A percentile compares a stretch with the other conserved stretches of the same genome.
These are phyloP conservation scores for Eupristina koningsbergeri DNA, from an alignment of 1,140 invertebrate species.

Conservation along the genomic window DNA sequence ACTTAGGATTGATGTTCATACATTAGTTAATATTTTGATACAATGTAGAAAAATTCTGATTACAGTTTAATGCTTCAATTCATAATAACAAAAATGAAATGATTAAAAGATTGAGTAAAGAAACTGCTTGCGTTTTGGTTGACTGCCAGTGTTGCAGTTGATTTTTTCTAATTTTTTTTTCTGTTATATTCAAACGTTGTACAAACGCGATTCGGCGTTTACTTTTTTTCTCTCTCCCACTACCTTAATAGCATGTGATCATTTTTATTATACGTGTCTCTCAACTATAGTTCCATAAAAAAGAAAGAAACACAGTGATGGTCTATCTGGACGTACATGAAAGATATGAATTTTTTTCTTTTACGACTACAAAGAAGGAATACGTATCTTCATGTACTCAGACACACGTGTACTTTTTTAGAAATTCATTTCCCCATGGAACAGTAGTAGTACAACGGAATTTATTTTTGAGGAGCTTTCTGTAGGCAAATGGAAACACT, in stretches of 20 bases:
- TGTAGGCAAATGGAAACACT: neutral
- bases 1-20: neutral
- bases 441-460: slow-evolving; percentile 2
- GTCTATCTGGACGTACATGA: neutral
- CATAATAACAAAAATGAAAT: slow-evolving; percentile 24
- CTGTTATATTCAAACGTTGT: neutral
- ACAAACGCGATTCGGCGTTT: neutral
- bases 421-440: slow-evolving; percentile 43
- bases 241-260: slow-evolving; percentile 22
- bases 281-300: neutral
- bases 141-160: neutral
- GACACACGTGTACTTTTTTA: slow-evolving; percentile 9
- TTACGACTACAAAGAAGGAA: neutral
- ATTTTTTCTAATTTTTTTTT: neutral
- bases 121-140: neutral
- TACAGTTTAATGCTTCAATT: slow-evolving; percentile 11
- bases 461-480: slow-evolving; percentile 38
- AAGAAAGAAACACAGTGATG: neutral
- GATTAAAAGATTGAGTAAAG: slow-evolving; percentile 25
- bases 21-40: neutral
- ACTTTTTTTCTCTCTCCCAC: neutral
- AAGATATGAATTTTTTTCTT: slow-evolving; percentile 35
- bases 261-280: slow-evolving; percentile 39
- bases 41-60: neutral
- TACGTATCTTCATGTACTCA: neutral